Evolutionary conservation across 2,888 invertebrate genomes (phyloP), one percentile per base, ranked within the genome.

Genomic region (Agrochola circellaris): DNA sequence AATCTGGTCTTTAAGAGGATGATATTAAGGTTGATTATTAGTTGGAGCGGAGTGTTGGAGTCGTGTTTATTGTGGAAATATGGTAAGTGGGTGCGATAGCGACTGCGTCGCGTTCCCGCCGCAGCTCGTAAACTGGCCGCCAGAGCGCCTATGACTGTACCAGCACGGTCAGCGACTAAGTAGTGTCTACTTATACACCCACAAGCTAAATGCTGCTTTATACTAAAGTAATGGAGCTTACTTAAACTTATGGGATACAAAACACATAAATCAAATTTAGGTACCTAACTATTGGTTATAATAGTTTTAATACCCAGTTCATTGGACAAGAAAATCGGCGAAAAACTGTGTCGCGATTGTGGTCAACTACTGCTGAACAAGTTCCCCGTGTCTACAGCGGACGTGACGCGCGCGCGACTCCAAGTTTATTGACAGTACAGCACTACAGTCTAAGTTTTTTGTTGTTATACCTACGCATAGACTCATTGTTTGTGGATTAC

Each of bases 41-140:
- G 74, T 62, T 58, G 62, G 34, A 42, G 58, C 6, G 61, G 38
- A 26, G 79, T 61, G 60, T 64, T 34, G 56, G 68, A 78, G 51
- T 79, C 86, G 79, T 87, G 84, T 88, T 87, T 84, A 88, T 79
- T 73, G 77, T 84, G 62, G 62, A 88, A 88, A 86, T 87, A 86
- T 87, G 87, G 71, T 81, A 83, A 87, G 88, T 79, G 83, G 73
- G 75, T 82, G 80, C 75, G 85, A 85, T 87, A 85, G 83, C 76
- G 83, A 66, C 77, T 62, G 79, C 71, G 76, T 75, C 68, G 83
- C 83, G 87, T 83, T 48, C 54, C 56, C 34, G 56, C 75, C 56
- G 78, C 71, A 76, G 85, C 75, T 83, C 87, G 87, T 85, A 82
- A 85, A 83, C 77, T 83, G 88, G 66, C 86, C 81, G 71, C 80